Evolutionary conservation across 2,888 invertebrate species (phyloP), one percentile per base, ranked within the genome.

Genomic region (Norana najaformis): DNA sequence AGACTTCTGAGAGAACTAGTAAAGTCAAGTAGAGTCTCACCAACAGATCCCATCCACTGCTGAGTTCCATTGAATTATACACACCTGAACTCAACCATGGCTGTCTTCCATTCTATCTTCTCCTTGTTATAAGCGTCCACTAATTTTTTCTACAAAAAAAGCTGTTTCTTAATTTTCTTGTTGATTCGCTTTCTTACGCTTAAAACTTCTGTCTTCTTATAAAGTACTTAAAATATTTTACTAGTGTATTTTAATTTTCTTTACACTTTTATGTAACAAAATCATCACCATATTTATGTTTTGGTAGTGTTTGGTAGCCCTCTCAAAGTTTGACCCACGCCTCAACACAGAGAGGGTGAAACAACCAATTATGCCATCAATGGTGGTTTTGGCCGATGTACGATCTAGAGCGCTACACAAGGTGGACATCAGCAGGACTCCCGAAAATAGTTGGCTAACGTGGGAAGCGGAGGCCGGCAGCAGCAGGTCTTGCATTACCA

Each of bases 21-120:
- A 53, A 30, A 53, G 2, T 2, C n/a, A n/a, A n/a, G n/a, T n/a
- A n/a, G n/a, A n/a, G n/a, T n/a, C n/a, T n/a, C n/a, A n/a, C n/a
- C n/a, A 16, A 18, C 14, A 20, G 20, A 18, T 47, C 47, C 47
- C 18, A 47, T 47, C 18, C 47, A n/a, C 69, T n/a, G 69, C n/a
- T n/a, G n/a, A 69, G n/a, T 8, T 69, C 30, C n/a, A 69, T 69
- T 69, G 69, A 69, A n/a, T 69, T 69, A 69, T 11, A 69, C 69
- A 30, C 88, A 93, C 93, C 92, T 93, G 93, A 96, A 96, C 91
- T 95, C 94, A 89, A 95, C 94, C 92, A 96, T 91, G 93, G 95
- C 95, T 89, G 93, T 93, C 89, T 95, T 94, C 92, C 96, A 96
- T 89, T 95, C 94, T 91, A 95, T 94, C 92, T 95, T 95, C 92